phyloP scores from a whole-genome alignment of 2,113 vertebrate genomes.

The Thalassoma bifasciatum region DNA sequence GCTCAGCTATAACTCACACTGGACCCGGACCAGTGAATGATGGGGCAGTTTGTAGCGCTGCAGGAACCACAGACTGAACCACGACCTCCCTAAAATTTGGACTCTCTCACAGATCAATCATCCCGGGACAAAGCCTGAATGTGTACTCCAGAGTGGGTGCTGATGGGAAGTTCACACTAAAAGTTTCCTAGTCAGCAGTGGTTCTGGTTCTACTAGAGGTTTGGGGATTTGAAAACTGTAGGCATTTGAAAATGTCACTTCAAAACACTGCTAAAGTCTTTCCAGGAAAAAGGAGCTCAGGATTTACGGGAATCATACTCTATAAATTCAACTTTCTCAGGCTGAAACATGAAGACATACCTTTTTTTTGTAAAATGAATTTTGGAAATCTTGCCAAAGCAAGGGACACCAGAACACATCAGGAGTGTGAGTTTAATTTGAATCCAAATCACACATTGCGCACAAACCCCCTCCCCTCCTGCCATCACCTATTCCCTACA shows the following conservation, averaged over 20 bases:
- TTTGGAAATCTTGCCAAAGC: no score
- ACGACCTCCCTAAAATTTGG: slow-evolving; percentile 2
- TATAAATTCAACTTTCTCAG: slow-evolving; percentile 35
- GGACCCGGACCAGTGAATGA: slow-evolving; percentile 11
- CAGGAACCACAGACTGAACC: slow-evolving; percentile 13
- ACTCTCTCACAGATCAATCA: slow-evolving; percentile 18
- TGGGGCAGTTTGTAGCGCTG: neutral
- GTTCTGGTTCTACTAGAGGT: neutral
- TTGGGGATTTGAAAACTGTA: slow-evolving; percentile 23
- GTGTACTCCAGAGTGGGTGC: neutral
- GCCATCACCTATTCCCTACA: slow-evolving; percentile 6
- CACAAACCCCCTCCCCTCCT: neutral
- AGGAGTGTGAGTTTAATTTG: slow-evolving; percentile 58
- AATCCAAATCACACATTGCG: slow-evolving; percentile 21
- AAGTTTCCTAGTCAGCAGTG: slow-evolving; percentile 5
- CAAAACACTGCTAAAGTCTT: slow-evolving; percentile 2
- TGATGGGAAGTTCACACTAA: slow-evolving; percentile 1
- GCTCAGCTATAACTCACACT: neutral
- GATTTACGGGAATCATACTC: neutral
- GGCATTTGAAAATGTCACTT: slow-evolving; percentile 13
- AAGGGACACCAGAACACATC: slow-evolving; percentile 41
- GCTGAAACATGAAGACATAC: slow-evolving; percentile 12
- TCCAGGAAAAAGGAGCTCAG: slow-evolving; percentile 27
- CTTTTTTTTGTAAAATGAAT: neutral
- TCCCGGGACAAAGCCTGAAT: slow-evolving; percentile 12